Conservation (phyloP, 2,113 vertebrate species). For the Brachyistius frenatus region DNA sequence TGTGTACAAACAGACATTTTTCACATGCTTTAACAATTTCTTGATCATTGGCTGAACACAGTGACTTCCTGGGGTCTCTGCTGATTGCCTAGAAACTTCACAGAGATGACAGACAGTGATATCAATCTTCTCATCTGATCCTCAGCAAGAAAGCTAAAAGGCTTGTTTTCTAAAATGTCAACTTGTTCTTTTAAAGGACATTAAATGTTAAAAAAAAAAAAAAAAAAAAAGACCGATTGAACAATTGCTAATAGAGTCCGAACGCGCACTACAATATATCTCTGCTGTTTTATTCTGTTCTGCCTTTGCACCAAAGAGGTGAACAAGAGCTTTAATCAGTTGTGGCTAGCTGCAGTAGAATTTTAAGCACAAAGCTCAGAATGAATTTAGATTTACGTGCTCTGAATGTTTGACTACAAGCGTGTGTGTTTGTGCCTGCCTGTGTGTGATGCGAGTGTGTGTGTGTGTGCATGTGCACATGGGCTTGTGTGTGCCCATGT, state of each 20-base stretch:
- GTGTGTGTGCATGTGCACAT: conserved; percentile 23
- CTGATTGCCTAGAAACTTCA: conserved; percentile 55
- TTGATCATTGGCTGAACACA: background rate
- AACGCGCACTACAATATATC: background rate
- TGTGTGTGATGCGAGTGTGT: conserved; percentile 21
- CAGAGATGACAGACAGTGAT: conserved; percentile 4
- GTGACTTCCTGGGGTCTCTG: conserved; percentile 14
- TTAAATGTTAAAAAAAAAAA: background rate
- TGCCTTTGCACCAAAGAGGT: conserved; percentile 54
- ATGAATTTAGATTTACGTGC: conserved; percentile 70
- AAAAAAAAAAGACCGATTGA: conserved; percentile 14
- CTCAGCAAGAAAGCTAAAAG: background rate
- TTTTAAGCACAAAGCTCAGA: conserved; percentile 63
- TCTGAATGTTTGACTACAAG: conserved; percentile 57
- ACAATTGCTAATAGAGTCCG: background rate
- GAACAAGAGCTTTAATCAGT: conserved; percentile 57
- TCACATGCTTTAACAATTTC: background rate
- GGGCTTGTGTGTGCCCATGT: conserved; percentile 3
- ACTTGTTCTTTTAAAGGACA: conserved; percentile 11
- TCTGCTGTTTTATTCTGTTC: conserved; percentile 6
- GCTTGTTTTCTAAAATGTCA: conserved; percentile 3
- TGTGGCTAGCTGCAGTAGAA: conserved; percentile 66
- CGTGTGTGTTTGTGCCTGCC: conserved; percentile 34
- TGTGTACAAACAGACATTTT: background rate
- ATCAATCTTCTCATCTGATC: conserved; percentile 24